phyloP scores from a whole-genome alignment of 2,888 invertebrate genomes.

The Apomyelois bistriatella region DNA sequence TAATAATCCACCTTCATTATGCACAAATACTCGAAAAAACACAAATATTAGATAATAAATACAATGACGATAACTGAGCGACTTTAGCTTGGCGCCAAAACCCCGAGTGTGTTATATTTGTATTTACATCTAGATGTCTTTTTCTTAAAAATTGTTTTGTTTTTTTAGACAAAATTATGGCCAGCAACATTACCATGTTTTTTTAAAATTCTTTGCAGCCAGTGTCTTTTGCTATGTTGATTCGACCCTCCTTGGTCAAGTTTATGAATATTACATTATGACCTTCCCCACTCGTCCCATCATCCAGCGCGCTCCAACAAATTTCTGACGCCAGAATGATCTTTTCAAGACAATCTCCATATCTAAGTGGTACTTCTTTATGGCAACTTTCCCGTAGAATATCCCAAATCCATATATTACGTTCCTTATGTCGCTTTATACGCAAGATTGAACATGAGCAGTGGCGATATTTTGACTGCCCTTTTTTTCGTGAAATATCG shows the following conservation, averaged over 20 bases:
- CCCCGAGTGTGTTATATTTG: too few relatives aligned
- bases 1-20: too few relatives aligned
- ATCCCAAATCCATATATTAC: conserved; percentile 9
- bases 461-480: conserved; percentile 1
- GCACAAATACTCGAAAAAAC: too few relatives aligned
- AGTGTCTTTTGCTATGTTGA: conserved; percentile 12
- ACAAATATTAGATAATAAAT: too few relatives aligned
- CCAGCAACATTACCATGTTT: too few relatives aligned
- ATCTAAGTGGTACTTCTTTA: conserved; percentile 10
- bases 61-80: too few relatives aligned
- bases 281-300: conserved; percentile 13
- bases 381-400: conserved; percentile 3
- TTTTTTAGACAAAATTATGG: too few relatives aligned
- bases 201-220: background rate
- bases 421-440: conserved; percentile 8
- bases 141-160: too few relatives aligned
- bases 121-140: too few relatives aligned
- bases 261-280: conserved; percentile 15
- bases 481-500: conserved; percentile 7
- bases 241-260: conserved; percentile 6
- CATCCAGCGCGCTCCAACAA: conserved; percentile 6
- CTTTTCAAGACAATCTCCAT: conserved; percentile 10
- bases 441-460: conserved; percentile 3
- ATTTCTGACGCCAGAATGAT: conserved; percentile 12
- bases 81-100: too few relatives aligned